Conservation (phyloP, 2,888 invertebrate species). For the Adela reaumurella region DNA sequence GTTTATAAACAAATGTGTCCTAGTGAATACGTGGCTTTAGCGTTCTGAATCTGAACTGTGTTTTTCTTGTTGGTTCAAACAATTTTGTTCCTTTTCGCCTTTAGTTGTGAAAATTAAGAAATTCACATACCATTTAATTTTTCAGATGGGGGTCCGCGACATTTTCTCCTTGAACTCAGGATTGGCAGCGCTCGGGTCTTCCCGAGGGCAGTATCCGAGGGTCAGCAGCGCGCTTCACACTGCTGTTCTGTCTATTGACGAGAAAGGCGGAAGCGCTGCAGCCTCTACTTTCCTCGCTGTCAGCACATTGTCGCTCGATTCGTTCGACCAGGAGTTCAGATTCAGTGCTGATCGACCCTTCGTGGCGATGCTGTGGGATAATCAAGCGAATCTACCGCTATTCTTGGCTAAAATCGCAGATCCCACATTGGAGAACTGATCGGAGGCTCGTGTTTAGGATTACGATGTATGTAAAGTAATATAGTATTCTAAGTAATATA, state of each 20-base stretch:
- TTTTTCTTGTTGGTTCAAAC: too few species aligned
- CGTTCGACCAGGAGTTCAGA: constrained; percentile 20
- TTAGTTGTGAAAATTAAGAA: too few species aligned
- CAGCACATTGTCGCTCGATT: constrained; percentile 43
- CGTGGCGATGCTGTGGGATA: constrained; percentile 45
- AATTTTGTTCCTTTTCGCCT: neutral
- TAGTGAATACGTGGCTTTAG: too few species aligned
- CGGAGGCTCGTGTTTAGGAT: neutral
- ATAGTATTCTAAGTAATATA: too few species aligned
- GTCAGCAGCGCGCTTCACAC: constrained; percentile 47
- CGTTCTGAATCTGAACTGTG: too few species aligned
- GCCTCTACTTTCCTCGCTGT: constrained; percentile 41
- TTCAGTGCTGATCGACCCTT: constrained; percentile 48
- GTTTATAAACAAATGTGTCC: too few species aligned
- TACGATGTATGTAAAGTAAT: too few species aligned
- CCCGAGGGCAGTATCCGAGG: constrained; percentile 20
- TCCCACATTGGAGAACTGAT: constrained; percentile 21
- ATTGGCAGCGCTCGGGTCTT: constrained; percentile 26
- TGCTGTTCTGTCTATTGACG: constrained; percentile 48
- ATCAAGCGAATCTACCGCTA: constrained; percentile 33
- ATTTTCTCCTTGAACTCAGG: constrained; percentile 35
- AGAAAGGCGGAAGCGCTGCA: constrained; percentile 45
- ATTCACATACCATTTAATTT: constrained; percentile 8
- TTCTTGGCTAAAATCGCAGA: constrained; percentile 49
- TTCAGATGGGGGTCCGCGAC: constrained; percentile 42